These are phyloP conservation scores for Pygmarrhopalites habei DNA, from an alignment of 1,140 invertebrate species.

Conservation along the genomic window DNA sequence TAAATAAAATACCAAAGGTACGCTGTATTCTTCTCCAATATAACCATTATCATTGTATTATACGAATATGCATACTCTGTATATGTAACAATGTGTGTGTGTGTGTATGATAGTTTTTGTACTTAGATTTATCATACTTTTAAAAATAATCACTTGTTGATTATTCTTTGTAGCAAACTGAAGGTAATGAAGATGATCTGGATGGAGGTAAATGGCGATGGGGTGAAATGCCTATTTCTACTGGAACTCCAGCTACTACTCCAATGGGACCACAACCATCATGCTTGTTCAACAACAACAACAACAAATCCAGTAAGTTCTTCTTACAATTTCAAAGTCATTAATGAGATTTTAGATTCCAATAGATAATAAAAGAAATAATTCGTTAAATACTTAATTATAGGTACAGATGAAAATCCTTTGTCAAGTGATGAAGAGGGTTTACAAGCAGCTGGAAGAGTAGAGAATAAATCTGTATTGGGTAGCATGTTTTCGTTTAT, in stretches of 20 bases:
- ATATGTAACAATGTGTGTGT: too few relatives aligned
- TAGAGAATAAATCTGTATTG: conserved; percentile 59
- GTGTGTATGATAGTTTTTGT: too few relatives aligned
- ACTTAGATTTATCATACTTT: too few relatives aligned
- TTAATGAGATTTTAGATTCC: too few relatives aligned
- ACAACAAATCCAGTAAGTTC: too few relatives aligned
- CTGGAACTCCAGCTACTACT: conserved; percentile 36
- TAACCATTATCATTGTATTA: too few relatives aligned
- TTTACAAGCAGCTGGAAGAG: conserved; percentile 15
- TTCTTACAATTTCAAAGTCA: too few relatives aligned
- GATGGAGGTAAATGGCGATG: conserved; percentile 68
- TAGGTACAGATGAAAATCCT: conserved; percentile 29
- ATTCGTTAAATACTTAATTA: too few relatives aligned
- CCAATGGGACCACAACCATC: background rate
- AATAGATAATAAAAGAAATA: too few relatives aligned
- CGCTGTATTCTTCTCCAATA: too few relatives aligned
- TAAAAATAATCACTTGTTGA: background rate
- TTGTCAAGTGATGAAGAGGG: conserved; percentile 40
- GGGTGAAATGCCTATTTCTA: conserved; percentile 85
- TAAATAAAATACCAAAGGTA: conserved; percentile 43
- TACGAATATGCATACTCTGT: too few relatives aligned
- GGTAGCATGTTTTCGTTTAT: conserved; percentile 90
- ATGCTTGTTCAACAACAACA: too few relatives aligned
- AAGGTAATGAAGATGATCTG: conserved; percentile 38
- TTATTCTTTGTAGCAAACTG: background rate